These are phyloP conservation scores for Tuta absoluta DNA, from an alignment of 2,888 invertebrate genomes.

Conservation along the genomic window DNA sequence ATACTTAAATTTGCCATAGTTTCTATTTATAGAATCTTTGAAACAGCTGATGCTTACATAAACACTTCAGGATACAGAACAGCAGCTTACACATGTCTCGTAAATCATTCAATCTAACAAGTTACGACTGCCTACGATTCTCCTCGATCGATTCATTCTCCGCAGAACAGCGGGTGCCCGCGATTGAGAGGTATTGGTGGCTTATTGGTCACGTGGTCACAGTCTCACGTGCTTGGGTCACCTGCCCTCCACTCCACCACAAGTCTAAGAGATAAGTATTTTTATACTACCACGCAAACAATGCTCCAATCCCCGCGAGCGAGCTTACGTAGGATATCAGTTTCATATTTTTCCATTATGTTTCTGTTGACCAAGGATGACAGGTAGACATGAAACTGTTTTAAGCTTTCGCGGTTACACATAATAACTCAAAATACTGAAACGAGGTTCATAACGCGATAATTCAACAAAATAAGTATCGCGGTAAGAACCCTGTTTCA, in stretches of 20 bases:
- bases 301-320: background rate
- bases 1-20: no score
- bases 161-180: background rate
- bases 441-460: no score
- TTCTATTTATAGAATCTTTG: no score
- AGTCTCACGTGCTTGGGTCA: conserved; percentile 1
- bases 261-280: background rate
- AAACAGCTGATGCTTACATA: no score
- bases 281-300: background rate
- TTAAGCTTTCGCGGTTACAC: no score
- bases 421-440: no score
- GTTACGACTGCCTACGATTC: background rate
- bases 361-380: no score
- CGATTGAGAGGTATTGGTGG: background rate
- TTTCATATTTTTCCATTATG: background rate
- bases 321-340: background rate
- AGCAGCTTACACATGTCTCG: background rate
- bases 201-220: conserved; percentile 3
- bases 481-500: no score
- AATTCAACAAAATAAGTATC: no score
- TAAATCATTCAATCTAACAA: background rate
- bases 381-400: no score
- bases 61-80: background rate
- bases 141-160: background rate
- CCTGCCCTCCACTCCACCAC: background rate